Conservation (phyloP, 2,888 invertebrate species). For the Drosophila algonquin region DNA sequence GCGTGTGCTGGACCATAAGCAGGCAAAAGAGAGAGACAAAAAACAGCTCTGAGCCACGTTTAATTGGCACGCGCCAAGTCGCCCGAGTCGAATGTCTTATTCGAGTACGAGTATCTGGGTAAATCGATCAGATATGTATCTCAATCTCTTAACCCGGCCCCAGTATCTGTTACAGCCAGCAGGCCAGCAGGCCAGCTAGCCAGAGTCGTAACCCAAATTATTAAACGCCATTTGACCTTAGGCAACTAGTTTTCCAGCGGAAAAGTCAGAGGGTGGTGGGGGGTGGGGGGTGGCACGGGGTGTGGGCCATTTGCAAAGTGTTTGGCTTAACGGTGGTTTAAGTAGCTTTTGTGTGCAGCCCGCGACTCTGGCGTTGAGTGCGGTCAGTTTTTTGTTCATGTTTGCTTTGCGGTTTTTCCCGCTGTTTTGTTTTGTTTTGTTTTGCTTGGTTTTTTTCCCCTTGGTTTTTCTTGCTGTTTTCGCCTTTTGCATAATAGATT, state of each 20-base stretch:
- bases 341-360: conserved; percentile 51
- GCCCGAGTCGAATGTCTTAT: conserved; percentile 67
- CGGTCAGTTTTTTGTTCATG: conserved; percentile 53
- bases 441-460: not conserved
- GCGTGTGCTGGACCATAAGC: conserved; percentile 46
- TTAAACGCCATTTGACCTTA: conserved; percentile 79
- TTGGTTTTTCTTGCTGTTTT: conserved; percentile 23
- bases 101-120: conserved; percentile 47
- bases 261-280: not conserved
- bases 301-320: conserved; percentile 58
- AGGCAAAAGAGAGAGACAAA: conserved; percentile 11
- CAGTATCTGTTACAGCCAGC: conserved; percentile 37
- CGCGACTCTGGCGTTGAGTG: conserved; percentile 41
- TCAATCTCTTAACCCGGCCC: conserved; percentile 22
- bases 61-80: conserved; percentile 77
- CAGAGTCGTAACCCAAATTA: conserved; percentile 67
- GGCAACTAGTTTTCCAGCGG: conserved; percentile 45
- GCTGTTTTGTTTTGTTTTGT: conserved; percentile 15
- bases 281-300: conserved; percentile 1
- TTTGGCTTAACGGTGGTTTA: conserved; percentile 65
- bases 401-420: conserved; percentile 40
- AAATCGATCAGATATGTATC: conserved; percentile 65
- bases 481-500: conserved; percentile 37
- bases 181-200: not conserved
- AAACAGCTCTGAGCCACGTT: conserved; percentile 51